Base-by-base conservation (phyloP, 2,113 vertebrate genomes). In the Ctenodactylus gundi region DNA sequence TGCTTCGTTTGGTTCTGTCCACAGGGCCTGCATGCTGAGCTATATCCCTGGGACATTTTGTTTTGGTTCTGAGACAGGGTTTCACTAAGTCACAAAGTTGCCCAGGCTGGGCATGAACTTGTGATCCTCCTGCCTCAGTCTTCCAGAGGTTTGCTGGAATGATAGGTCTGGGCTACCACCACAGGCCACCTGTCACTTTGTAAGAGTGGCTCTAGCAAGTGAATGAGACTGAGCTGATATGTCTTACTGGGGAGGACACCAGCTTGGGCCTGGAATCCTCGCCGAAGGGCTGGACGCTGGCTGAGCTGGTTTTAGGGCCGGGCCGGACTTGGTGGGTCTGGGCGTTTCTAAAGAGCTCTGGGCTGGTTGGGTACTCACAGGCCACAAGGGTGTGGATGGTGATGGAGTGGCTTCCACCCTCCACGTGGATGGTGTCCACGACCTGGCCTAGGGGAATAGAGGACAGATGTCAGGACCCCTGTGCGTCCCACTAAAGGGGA, bases 361-460 rank as follows among this genome's bases (percentile, higher is more conserved):
- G 1, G 0, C 3, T 1, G 53, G 34, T 0, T 0, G 0, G n/a
- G 5, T 39, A 96, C 95, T 1, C 31, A 97, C 97, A 92, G 4
- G 41, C 46, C 2, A 94, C 76, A 0, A 97, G 0, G 12, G 1
- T 76, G 87, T 94, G 75, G 80, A 97, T 75, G 64, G 17, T 87
- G 86, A 93, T 1, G 4, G 6, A 0, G 3, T 0, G 3, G 0
- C 3, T 7, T 17, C 36, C 29, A 10, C 39, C 2, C 7, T 7
- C 1, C n/a, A 97, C 15, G 0, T 1, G 6, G 9, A 94, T 8
- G 0, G 80, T 8, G 18, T 62, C 0, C 0, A 97, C 3, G 3
- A 94, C 44, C 92, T 97, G 97, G 39, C 96, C 97, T 97, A 36
- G 10, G 55, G 51, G 60, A 65, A 67, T 5, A 41, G 77, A 11